Evolutionary conservation across 2,113 vertebrate species (phyloP), one percentile per base, ranked within the genome.

Genomic region (Ammodramus savannarum): DNA sequence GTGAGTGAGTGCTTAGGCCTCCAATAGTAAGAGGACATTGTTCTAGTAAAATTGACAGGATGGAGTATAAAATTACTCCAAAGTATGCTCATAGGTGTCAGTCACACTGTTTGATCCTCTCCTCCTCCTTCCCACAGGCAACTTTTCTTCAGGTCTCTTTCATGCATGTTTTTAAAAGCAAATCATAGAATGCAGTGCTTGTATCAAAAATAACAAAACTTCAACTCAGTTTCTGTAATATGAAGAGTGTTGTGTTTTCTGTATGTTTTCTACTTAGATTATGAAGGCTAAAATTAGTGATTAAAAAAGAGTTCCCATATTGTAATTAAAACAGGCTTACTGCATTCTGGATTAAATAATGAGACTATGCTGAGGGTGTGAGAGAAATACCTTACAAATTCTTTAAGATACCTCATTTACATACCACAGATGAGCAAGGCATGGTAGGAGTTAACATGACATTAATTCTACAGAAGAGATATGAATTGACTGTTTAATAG

Each of bases 401-500:
- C 65, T 91, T 95, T 48, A 68, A 76, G 74, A 77, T 34, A 84
- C 15, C 16, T 89, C 16, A 68, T 87, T 95, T 91, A 51, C 46
- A 62, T 73, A 77, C 25, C 46, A 62, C 41, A 65, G 17, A 86
- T 51, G 48, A 93, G 16, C 68, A 82, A 79, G 85, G 91, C 61
- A 92, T 76, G 12, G 61, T 57, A 90, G 55, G 93, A 93, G 96
- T 96, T 96, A 96, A 97, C 29, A 52, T 61, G 68, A 77, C 75
- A 84, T 96, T 92, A 94, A 93, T 95, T 96, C 91, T 94, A 66
- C 67, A 77, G 72, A 93, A 96, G 62, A 91, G 75, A 90, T 91
- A 96, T 63, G 73, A 97, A 77, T 62, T 96, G 95, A 92, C 91
- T 95, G 73, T 96, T 97, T 95, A 97, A 96, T 96, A 95, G 95